These are phyloP conservation scores for Leptopilina clavipes DNA, from an alignment of 1,140 invertebrate genomes.

Conservation along the genomic window DNA sequence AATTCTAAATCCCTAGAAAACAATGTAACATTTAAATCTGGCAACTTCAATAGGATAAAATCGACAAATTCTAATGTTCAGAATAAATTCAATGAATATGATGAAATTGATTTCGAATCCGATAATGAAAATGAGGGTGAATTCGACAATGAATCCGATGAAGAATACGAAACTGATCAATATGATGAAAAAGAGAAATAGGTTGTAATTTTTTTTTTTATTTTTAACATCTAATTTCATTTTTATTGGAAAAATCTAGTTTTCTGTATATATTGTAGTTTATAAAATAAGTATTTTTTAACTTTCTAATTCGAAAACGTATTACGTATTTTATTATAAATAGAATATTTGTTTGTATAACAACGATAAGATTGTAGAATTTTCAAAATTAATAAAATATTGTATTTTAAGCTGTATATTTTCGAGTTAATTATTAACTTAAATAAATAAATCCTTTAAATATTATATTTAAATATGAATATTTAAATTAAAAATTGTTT, in stretches of 20 bases:
- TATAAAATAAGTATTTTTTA: conserved; percentile 2
- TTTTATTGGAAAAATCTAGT: background rate
- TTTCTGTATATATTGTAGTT: conserved; percentile 33
- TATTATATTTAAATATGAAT: too few species aligned
- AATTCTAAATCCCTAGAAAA: background rate
- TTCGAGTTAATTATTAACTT: too few species aligned
- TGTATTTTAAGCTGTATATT: too few species aligned
- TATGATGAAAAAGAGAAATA: too few species aligned
- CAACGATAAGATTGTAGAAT: background rate
- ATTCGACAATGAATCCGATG: too few species aligned
- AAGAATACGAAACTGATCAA: too few species aligned
- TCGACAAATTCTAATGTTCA: background rate
- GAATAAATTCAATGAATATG: background rate
- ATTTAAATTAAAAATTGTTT: too few species aligned
- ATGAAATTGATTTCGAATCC: background rate
- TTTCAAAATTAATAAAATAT: background rate
- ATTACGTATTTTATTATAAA: background rate
- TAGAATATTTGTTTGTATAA: background rate
- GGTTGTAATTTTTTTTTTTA: background rate
- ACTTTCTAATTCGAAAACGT: background rate
- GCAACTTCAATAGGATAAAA: background rate
- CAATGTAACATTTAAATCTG: too few species aligned
- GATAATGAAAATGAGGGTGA: background rate
- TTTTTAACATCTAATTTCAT: background rate
- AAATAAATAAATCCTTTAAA: too few species aligned